phyloP scores from a whole-genome alignment of 2,888 invertebrate genomes.

The Erebia epiphron region DNA sequence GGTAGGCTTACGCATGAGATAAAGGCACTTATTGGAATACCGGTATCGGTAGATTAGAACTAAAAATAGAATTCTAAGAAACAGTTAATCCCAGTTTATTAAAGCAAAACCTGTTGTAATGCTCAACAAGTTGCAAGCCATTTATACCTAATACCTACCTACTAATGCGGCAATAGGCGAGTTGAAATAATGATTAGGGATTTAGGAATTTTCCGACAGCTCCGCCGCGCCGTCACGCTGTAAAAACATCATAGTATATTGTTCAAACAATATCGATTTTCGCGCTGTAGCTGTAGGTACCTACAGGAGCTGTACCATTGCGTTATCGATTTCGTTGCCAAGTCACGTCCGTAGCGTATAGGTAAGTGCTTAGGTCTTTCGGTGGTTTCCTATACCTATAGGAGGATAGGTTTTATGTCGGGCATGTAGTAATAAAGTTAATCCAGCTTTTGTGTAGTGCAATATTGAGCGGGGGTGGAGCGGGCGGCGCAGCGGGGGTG shows the following conservation, averaged over 20 bases:
- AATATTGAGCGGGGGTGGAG: slow-evolving; percentile 57
- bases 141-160: slow-evolving; percentile 30
- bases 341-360: slow-evolving; percentile 64
- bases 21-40: slow-evolving; percentile 6
- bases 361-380: slow-evolving; percentile 45
- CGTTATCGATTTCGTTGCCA: slow-evolving; percentile 63
- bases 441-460: slow-evolving; percentile 73
- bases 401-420: slow-evolving; percentile 54
- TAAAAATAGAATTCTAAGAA: slow-evolving; percentile 27
- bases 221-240: slow-evolving; percentile 28
- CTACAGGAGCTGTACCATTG: slow-evolving; percentile 21
- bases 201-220: slow-evolving; percentile 34
- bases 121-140: slow-evolving; percentile 55
- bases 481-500: slow-evolving; percentile 47
- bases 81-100: slow-evolving; percentile 34
- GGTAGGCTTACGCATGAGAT: background rate
- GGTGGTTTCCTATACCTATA: slow-evolving; percentile 19
- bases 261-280: slow-evolving; percentile 44
- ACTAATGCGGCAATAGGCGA: slow-evolving; percentile 24
- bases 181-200: slow-evolving; percentile 36
- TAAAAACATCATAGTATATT: slow-evolving; percentile 35
- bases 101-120: slow-evolving; percentile 45
- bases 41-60: slow-evolving; percentile 15
- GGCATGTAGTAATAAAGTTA: slow-evolving; percentile 70
- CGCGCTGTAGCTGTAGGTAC: slow-evolving; percentile 16